Evolutionary conservation across 2,797 vertebrate genomes (phyloP).

Genomic region (Antrozous pallidus): DNA sequence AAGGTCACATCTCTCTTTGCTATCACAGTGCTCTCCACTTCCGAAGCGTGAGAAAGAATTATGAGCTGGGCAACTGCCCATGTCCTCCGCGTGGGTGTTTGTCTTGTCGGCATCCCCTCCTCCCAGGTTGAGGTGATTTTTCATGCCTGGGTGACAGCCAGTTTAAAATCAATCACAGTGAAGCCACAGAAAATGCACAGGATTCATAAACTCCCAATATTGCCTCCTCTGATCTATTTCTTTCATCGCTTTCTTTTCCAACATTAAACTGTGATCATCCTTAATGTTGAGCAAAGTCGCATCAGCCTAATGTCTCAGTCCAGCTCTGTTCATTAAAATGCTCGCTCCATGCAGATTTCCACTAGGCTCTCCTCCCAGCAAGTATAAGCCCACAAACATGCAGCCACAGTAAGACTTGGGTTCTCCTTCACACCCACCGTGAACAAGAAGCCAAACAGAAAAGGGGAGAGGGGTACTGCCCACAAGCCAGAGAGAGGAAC

Average conservation of each 20-base stretch:
- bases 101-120: conserved; percentile 55
- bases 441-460: neutral
- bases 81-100: neutral
- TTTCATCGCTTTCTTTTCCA: conserved; percentile 33
- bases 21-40: conserved; percentile 50
- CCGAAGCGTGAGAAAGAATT: conserved; percentile 63
- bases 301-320: conserved; percentile 55
- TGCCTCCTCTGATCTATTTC: conserved; percentile 63
- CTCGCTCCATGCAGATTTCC: neutral
- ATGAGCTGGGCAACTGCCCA: neutral
- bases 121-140: conserved; percentile 66
- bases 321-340: conserved; percentile 57
- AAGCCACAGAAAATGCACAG: conserved; percentile 64
- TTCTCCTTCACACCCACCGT: neutral
- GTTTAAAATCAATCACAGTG: conserved; percentile 63
- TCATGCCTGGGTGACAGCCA: conserved; percentile 65
- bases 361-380: conserved; percentile 24
- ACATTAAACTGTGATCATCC: conserved; percentile 40
- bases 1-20: conserved; percentile 67
- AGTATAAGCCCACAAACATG: neutral
- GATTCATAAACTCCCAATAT: conserved; percentile 66
- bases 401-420: neutral
- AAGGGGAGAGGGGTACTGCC: neutral
- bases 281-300: conserved; percentile 57
- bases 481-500: rapidly evolving